phyloP scores from a whole-genome alignment of 2,888 invertebrate species.

The Tiphia femorata region DNA sequence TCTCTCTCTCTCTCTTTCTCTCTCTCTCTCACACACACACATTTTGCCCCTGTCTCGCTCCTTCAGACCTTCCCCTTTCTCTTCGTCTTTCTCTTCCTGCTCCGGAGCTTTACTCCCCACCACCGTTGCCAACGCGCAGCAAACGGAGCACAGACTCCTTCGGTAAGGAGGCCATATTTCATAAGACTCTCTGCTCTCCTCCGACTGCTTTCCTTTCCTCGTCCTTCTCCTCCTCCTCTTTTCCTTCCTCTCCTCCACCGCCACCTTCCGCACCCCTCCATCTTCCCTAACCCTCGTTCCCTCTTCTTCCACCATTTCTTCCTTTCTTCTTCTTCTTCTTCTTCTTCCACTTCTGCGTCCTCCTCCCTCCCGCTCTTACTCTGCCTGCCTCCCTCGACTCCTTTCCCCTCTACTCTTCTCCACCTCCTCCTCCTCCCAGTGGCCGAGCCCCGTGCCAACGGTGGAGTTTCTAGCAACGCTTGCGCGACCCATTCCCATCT shows the following conservation, averaged over 20 bases:
- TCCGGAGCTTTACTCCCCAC: slow-evolving; percentile 32
- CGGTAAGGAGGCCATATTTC: slow-evolving; percentile 68
- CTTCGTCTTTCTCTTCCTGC: slow-evolving; percentile 7
- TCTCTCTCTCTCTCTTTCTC: slow-evolving; percentile 9
- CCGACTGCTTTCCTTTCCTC: slow-evolving; percentile 46
- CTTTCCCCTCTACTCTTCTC: not conserved
- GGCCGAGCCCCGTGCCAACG: slow-evolving; percentile 42
- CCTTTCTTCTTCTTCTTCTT: not conserved
- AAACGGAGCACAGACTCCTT: slow-evolving; percentile 54
- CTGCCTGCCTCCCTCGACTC: not conserved
- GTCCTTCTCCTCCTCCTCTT: slow-evolving; percentile 27
- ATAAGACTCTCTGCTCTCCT: slow-evolving; percentile 59
- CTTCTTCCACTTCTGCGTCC: slow-evolving; percentile 26
- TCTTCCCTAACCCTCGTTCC: not conserved
- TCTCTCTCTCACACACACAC: not conserved
- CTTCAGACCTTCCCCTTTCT: not conserved
- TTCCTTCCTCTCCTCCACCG: slow-evolving; percentile 20
- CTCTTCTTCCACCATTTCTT: slow-evolving; percentile 21
- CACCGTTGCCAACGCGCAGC: slow-evolving; percentile 24
- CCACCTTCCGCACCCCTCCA: slow-evolving; percentile 6
- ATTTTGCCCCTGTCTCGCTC: not conserved
- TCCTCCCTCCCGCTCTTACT: slow-evolving; percentile 37
- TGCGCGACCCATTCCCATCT: slow-evolving; percentile 65
- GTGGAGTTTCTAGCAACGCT: slow-evolving; percentile 62
- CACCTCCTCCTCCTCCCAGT: not conserved